These are phyloP conservation scores for Leptoteleia sp. DNA, from an alignment of 1,140 invertebrate species.

Conservation along the genomic window DNA sequence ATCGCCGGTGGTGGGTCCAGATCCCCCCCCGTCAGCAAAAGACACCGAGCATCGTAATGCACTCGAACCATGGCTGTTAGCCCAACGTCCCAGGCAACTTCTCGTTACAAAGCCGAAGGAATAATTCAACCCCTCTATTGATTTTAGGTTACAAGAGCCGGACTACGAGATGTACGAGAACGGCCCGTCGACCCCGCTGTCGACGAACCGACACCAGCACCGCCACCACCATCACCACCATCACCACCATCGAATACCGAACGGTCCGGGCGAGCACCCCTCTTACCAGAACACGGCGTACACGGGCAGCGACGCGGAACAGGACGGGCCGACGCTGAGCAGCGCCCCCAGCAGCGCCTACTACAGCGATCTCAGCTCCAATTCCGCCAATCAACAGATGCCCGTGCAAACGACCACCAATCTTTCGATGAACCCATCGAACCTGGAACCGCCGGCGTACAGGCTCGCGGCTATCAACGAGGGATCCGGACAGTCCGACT, in stretches of 20 bases:
- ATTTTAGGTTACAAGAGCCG: constrained; percentile 77
- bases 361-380: constrained; percentile 83
- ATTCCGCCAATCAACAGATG: constrained; percentile 73
- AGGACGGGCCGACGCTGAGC: constrained; percentile 83
- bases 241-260: constrained; percentile 76
- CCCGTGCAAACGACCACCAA: constrained; percentile 49
- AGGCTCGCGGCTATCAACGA: constrained; percentile 86
- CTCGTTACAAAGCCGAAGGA: constrained; percentile 3
- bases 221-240: constrained; percentile 74
- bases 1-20: constrained; percentile 7
- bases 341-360: constrained; percentile 87
- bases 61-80: constrained; percentile 14
- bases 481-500: constrained; percentile 84
- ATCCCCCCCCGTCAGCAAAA: background rate
- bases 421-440: constrained; percentile 73
- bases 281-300: constrained; percentile 87
- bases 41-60: constrained; percentile 32
- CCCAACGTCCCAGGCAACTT: constrained; percentile 15
- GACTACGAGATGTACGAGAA: constrained; percentile 81
- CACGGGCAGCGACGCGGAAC: constrained; percentile 84
- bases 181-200: constrained; percentile 73
- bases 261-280: constrained; percentile 80
- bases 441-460: constrained; percentile 74
- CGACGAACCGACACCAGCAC: constrained; percentile 73
- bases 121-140: constrained; percentile 29